Evolutionary conservation across 2,797 vertebrate species (phyloP), one percentile per base, ranked within the genome.

Genomic region (Muscicapa comitata): DNA sequence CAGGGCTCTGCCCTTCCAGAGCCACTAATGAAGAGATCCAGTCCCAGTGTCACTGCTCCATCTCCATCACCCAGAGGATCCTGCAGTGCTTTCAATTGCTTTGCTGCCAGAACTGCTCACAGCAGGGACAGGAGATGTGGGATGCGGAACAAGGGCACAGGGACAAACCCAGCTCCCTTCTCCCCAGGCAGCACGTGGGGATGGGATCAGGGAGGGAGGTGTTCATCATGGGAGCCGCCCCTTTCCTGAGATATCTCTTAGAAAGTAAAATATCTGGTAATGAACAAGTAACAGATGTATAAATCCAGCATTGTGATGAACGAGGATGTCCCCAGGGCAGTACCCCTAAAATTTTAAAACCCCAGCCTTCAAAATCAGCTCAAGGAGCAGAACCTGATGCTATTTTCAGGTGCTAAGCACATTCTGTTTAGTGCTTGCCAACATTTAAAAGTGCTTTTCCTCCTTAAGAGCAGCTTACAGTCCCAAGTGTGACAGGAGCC

Each of bases 71-170:
- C 72, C 90, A 19, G 23, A 33, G 43, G n/a, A 62, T 58, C 78
- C 40, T 2, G 0, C 38, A 6, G 75, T 4, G 0, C 6, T 67
- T 48, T 17, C 68, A 6, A 3, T 0, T 3, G 29, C 51, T 51
- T 17, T 29, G 47, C 66, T 48, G 75, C 63, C 86, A 48, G 29
- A 28, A 7, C 11, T 4, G 13, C 74, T 74, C 55, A 19, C n/a
- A 4, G 8, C 25, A 6, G 78, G 57, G 17, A 26, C 24, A 15
- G 48, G 48, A 18, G 29, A 6, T 4, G 26, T 7, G 21, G 33
- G 42, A 47, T 5, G 7, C 28, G 66, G n/a, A 37, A 24, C 58
- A 25, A 50, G 84, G 71, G 29, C 57, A 10, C 31, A 0, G 17
- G 42, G 58, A 72, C 85, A 38, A 79, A 28, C 7, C 31, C 3